A percentile compares a stretch with the other conserved stretches of the same genome.
phyloP scores from a whole-genome alignment of 2,113 vertebrate species.

The Percopsis transmontana region DNA sequence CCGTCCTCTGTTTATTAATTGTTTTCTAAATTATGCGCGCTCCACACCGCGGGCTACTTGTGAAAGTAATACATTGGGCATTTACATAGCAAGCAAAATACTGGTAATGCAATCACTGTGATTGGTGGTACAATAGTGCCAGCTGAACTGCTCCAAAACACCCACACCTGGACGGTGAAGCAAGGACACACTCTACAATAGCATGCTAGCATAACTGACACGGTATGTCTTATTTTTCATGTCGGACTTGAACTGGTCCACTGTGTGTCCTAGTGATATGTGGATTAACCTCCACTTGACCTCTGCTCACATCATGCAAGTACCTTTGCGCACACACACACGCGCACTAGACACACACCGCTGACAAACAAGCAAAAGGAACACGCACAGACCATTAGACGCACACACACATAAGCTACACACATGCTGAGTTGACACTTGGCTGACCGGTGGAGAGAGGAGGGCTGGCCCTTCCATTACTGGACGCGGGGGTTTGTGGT shows the following conservation, averaged over 20 bases:
- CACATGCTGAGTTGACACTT: slow-evolving; percentile 56
- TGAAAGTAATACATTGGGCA: no score
- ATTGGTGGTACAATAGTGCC: no score
- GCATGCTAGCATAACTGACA: no score
- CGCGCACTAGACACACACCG: no score
- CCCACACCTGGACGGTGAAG: no score
- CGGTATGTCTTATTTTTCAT: neutral
- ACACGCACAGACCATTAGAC: neutral
- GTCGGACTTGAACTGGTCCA: neutral
- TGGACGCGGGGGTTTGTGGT: slow-evolving; percentile 57
- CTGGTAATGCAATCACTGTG: no score
- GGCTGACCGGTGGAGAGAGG: slow-evolving; percentile 55
- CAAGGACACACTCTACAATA: no score
- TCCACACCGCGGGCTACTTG: no score
- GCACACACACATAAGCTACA: slow-evolving; percentile 7
- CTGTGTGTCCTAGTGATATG: slow-evolving; percentile 2
- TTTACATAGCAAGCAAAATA: no score
- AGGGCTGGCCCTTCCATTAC: slow-evolving; percentile 65
- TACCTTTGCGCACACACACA: neutral
- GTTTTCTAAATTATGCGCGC: no score
- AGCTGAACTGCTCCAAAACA: no score
- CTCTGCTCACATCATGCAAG: slow-evolving; percentile 23
- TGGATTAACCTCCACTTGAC: slow-evolving; percentile 23
- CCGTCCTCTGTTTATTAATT: no score
- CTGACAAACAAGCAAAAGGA: neutral